phyloP scores from a whole-genome alignment of 1,140 invertebrate species.

The Teleogryllus occipitalis region DNA sequence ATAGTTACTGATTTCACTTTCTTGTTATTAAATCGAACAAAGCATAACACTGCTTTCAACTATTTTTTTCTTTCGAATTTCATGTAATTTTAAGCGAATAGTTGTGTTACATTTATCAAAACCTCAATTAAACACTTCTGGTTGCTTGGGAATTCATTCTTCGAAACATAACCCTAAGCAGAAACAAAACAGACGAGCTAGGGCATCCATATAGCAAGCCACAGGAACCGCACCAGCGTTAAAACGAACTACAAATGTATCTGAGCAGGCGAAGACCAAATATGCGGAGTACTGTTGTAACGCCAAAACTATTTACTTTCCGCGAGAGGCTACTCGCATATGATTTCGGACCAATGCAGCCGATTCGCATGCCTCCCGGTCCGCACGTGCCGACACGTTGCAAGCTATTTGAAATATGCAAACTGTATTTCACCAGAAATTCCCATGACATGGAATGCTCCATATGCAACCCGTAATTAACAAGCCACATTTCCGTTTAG shows the following conservation, averaged over 20 bases:
- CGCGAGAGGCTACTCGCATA: neutral
- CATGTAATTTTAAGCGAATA: no score
- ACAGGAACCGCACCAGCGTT: no score
- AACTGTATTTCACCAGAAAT: slow-evolving; percentile 5
- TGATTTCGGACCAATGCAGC: neutral
- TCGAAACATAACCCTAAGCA: no score
- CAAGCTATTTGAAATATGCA: neutral
- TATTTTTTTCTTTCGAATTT: no score
- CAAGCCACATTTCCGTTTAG: slow-evolving; percentile 3
- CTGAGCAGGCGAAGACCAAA: neutral
- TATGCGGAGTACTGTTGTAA: neutral
- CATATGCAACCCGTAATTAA: neutral
- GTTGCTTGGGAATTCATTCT: no score
- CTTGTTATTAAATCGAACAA: no score
- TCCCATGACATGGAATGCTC: neutral
- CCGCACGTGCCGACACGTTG: neutral
- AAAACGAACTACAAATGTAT: neutral
- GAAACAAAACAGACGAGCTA: no score
- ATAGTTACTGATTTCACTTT: no score
- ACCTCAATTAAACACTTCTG: no score
- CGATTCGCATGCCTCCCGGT: neutral
- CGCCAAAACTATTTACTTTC: neutral
- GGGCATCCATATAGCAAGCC: no score
- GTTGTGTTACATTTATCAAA: no score
- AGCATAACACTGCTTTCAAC: no score